Percentiles rank a stretch among this genome's conserved stretches.
Evolutionary conservation across 37 sponge, comb jelly and placozoan species (phyloP).

Genomic region (Lycopodina hypogea): DNA sequence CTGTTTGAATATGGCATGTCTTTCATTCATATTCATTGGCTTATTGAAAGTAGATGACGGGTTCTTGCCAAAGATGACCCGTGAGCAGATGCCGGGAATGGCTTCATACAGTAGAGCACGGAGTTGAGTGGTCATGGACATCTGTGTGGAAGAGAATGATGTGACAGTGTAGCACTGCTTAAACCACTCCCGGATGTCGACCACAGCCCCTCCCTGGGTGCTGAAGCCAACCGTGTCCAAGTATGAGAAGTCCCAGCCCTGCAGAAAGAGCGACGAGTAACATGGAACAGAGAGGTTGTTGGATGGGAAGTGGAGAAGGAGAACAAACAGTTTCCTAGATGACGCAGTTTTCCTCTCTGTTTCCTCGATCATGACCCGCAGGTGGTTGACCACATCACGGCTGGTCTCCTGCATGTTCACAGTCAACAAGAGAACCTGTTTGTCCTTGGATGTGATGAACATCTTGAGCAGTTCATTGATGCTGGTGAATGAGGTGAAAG

Average conservation of each 20-base stretch:
- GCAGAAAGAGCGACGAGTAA: constrained; percentile 81
- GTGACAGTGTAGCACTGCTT: constrained; percentile 33
- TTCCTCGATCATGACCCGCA: constrained; percentile 88
- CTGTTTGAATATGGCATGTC: constrained; percentile 11
- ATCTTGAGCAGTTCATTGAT: constrained; percentile 41
- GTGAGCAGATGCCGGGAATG: constrained; percentile 45
- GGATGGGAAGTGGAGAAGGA: constrained; percentile 82
- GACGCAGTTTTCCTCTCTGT: constrained; percentile 16
- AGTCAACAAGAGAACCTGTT: constrained; percentile 26
- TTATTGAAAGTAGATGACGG: constrained; percentile 33
- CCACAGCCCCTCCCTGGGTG: constrained; percentile 19
- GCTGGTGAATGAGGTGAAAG: constrained; percentile 42
- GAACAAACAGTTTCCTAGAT: constrained; percentile 66
- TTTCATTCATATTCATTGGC: constrained; percentile 24
- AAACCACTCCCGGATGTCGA: constrained; percentile 64
- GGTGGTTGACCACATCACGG: constrained; percentile 75
- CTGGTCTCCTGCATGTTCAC: constrained; percentile 79
- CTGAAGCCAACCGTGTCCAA: constrained; percentile 68
- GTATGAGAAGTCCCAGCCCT: constrained; percentile 89
- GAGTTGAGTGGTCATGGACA: constrained; percentile 22
- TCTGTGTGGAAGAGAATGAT: not conserved
- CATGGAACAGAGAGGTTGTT: constrained; percentile 49
- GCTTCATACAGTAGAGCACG: constrained; percentile 44
- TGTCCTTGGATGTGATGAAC: constrained; percentile 18
- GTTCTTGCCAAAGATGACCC: constrained; percentile 41